A percentile compares a stretch with the other conserved stretches of the same genome.
phyloP scores from a whole-genome alignment of 2,113 vertebrate species.

The Chlorodrepanis virens region DNA sequence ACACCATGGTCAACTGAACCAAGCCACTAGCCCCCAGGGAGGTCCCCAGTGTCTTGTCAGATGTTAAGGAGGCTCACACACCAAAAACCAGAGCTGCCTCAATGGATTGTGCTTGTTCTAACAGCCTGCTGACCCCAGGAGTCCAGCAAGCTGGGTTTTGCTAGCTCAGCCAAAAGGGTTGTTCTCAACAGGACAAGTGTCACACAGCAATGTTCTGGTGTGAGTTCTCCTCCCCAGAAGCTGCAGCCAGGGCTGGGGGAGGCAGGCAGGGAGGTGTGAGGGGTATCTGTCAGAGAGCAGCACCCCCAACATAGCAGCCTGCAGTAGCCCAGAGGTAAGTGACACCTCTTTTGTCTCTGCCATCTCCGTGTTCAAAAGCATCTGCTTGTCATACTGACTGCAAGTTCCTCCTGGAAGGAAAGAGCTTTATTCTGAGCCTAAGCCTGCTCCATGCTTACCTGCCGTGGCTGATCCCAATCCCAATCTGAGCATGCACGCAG shows the following conservation, averaged over 20 bases:
- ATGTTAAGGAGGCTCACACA: background rate
- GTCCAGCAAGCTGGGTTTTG: background rate
- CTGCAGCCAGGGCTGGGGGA: background rate
- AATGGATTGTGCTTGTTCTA: background rate
- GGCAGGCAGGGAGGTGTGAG: background rate
- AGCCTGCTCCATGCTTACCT: background rate
- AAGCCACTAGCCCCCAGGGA: background rate
- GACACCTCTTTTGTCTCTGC: background rate
- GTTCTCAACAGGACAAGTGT: background rate
- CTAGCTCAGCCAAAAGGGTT: background rate
- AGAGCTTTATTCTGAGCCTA: background rate
- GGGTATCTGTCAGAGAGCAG: background rate
- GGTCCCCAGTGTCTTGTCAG: background rate
- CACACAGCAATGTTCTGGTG: background rate
- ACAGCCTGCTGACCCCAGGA: background rate
- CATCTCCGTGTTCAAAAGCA: background rate
- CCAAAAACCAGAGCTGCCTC: background rate
- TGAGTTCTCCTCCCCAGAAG: background rate
- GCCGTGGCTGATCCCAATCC: background rate
- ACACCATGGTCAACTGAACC: background rate
- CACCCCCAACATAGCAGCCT: background rate
- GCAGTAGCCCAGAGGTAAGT: conserved; percentile 25
- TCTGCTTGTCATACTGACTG: conserved; percentile 23
- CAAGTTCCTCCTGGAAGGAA: background rate
- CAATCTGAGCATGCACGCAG: background rate